Evolutionary conservation across 1,140 invertebrate genomes (phyloP).

Genomic region (Aphelinus atriplicis): DNA sequence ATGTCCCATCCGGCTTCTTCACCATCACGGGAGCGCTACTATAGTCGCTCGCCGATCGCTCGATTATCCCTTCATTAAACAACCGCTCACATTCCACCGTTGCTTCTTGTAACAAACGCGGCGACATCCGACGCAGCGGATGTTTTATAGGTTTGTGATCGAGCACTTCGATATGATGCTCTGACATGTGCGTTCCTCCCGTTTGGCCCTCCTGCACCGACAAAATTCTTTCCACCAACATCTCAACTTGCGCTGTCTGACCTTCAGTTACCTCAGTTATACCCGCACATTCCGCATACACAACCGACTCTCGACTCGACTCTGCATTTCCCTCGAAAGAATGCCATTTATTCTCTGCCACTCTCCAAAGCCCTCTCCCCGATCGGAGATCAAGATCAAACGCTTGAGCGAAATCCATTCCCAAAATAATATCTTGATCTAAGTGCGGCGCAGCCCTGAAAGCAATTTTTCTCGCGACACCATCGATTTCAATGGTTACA

Average conservation of each 20-base stretch:
- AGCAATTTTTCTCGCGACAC: neutral
- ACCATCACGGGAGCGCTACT: slow-evolving; percentile 58
- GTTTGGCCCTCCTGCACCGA: neutral
- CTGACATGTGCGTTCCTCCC: slow-evolving; percentile 11
- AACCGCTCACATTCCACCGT: slow-evolving; percentile 41
- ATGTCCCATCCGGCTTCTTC: slow-evolving; percentile 60
- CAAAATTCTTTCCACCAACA: neutral
- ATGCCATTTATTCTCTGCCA: neutral
- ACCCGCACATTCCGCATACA: neutral
- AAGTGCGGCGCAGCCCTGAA: neutral
- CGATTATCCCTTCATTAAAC: slow-evolving; percentile 50
- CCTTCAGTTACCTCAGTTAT: neutral
- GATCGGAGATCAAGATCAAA: neutral
- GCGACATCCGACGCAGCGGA: slow-evolving; percentile 46
- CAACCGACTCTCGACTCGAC: too few species aligned
- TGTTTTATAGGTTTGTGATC: slow-evolving; percentile 49
- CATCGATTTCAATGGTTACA: too few species aligned
- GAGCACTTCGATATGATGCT: slow-evolving; percentile 51
- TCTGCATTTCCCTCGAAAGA: neutral
- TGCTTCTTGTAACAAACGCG: slow-evolving; percentile 27
- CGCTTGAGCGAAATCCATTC: neutral
- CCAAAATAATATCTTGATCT: neutral
- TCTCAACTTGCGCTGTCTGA: neutral
- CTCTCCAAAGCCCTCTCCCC: neutral
- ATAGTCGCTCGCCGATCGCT: slow-evolving; percentile 53